phyloP scores from a whole-genome alignment of 37 sponge, comb jelly and placozoan species.

The Halisarca cf. caerulea region DNA sequence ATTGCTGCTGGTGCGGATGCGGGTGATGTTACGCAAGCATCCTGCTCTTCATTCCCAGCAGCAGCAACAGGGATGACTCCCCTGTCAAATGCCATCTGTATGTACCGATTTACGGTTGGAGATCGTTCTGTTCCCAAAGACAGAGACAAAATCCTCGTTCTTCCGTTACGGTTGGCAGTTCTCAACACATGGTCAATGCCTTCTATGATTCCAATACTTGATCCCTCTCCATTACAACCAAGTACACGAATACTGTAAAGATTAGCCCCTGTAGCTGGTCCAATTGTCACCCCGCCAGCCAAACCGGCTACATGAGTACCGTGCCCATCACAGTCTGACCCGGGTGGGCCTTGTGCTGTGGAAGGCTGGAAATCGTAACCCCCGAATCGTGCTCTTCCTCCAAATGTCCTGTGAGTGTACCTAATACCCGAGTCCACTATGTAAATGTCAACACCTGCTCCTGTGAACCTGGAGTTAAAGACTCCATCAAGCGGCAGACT shows the following conservation, averaged over 20 bases:
- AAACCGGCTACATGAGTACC: slow-evolving; percentile 79
- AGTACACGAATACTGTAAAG: slow-evolving; percentile 66
- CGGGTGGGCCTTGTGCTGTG: no score
- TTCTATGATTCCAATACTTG: slow-evolving; percentile 42
- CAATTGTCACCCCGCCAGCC: slow-evolving; percentile 50
- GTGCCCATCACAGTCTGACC: slow-evolving; percentile 67
- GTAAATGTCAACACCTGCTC: slow-evolving; percentile 74
- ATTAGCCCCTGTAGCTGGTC: slow-evolving; percentile 43
- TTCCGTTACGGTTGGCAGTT: background rate
- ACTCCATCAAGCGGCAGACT: slow-evolving; percentile 24
- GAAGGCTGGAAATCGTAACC: background rate
- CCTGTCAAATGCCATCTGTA: slow-evolving; percentile 12
- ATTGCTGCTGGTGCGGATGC: slow-evolving; percentile 48
- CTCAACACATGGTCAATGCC: slow-evolving; percentile 49
- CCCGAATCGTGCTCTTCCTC: background rate
- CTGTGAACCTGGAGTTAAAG: slow-evolving; percentile 43
- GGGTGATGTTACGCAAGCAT: slow-evolving; percentile 57
- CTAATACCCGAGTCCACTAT: slow-evolving; percentile 69
- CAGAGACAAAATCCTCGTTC: slow-evolving; percentile 62
- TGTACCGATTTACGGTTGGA: slow-evolving; percentile 31
- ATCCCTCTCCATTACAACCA: slow-evolving; percentile 43
- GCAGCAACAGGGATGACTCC: slow-evolving; percentile 61
- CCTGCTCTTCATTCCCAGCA: slow-evolving; percentile 54
- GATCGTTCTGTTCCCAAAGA: slow-evolving; percentile 38
- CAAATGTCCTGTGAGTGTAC: slow-evolving; percentile 45